Evolutionary conservation across 2,888 invertebrate species (phyloP).

Genomic region (Ormyrus rosae): DNA sequence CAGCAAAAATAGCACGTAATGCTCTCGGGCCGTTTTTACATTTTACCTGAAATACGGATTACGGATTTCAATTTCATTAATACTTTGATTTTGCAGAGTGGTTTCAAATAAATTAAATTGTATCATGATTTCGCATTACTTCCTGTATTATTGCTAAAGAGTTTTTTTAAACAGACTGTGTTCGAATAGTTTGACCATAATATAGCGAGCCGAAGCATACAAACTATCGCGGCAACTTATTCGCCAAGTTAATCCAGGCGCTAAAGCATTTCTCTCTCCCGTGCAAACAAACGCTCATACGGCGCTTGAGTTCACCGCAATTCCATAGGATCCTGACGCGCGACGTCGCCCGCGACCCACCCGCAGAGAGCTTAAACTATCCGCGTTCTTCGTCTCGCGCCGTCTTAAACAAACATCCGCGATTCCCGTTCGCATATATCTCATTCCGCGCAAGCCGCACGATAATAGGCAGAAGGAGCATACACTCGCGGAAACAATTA

Average conservation of each 20-base stretch:
- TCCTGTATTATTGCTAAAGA: too few species aligned
- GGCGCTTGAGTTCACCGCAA: conserved; percentile 22
- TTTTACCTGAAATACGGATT: too few species aligned
- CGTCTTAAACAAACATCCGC: conserved; percentile 18
- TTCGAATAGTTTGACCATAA: too few species aligned
- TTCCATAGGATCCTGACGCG: conserved; percentile 20
- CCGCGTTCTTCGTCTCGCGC: too few species aligned
- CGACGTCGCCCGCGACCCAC: background rate
- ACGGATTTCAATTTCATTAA: too few species aligned
- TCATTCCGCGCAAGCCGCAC: background rate
- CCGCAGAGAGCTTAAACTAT: too few species aligned
- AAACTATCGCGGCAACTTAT: conserved; percentile 19
- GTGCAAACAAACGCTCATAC: background rate
- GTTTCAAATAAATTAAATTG: too few species aligned
- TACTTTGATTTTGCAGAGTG: too few species aligned
- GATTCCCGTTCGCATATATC: background rate
- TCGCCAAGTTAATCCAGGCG: conserved; percentile 39
- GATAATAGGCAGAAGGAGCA: conserved; percentile 35
- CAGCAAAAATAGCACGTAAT: too few species aligned
- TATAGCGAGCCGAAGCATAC: conserved; percentile 16
- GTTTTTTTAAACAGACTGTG: too few species aligned
- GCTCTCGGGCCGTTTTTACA: too few species aligned
- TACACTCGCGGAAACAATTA: conserved; percentile 64
- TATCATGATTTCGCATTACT: too few species aligned
- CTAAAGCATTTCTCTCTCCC: conserved; percentile 18